Evolutionary conservation across 1,140 invertebrate species (phyloP).

Genomic region (Maniola jurtina): DNA sequence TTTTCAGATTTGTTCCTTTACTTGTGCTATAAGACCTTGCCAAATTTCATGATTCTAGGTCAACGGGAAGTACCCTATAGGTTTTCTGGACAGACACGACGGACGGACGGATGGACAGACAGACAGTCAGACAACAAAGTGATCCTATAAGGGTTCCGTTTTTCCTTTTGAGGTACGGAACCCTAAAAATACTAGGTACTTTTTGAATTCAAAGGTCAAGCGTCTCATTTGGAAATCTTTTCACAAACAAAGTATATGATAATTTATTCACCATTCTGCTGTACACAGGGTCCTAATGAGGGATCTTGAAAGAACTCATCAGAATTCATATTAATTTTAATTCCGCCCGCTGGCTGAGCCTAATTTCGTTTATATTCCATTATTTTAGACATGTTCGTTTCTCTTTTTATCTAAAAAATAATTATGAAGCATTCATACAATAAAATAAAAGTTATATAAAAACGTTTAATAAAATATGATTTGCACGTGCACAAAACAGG

Average conservation of each 20-base stretch:
- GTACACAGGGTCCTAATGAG: constrained; percentile 26
- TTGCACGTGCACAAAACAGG: too few relatives aligned
- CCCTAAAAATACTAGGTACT: background rate
- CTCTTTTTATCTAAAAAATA: background rate
- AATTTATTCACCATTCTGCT: constrained; percentile 22
- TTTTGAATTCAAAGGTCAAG: constrained; percentile 23
- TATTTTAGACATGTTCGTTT: background rate
- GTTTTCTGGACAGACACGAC: too few relatives aligned
- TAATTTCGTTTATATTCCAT: constrained; percentile 16
- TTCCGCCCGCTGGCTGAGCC: constrained; percentile 8
- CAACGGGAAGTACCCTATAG: too few relatives aligned
- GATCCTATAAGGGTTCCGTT: too few relatives aligned
- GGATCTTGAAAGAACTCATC: constrained; percentile 17
- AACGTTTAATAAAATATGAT: too few relatives aligned
- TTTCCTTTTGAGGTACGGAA: too few relatives aligned
- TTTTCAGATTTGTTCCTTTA: too few relatives aligned
- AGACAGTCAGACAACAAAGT: too few relatives aligned
- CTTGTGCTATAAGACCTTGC: too few relatives aligned
- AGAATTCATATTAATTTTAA: constrained; percentile 29
- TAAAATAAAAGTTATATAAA: too few relatives aligned
- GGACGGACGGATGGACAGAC: too few relatives aligned
- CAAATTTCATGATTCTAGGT: too few relatives aligned
- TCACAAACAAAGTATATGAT: constrained; percentile 24
- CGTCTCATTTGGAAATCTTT: constrained; percentile 24
- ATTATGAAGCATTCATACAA: background rate